Conservation (phyloP, 2,113 vertebrate species). For the Dryoscopus gambensis region DNA sequence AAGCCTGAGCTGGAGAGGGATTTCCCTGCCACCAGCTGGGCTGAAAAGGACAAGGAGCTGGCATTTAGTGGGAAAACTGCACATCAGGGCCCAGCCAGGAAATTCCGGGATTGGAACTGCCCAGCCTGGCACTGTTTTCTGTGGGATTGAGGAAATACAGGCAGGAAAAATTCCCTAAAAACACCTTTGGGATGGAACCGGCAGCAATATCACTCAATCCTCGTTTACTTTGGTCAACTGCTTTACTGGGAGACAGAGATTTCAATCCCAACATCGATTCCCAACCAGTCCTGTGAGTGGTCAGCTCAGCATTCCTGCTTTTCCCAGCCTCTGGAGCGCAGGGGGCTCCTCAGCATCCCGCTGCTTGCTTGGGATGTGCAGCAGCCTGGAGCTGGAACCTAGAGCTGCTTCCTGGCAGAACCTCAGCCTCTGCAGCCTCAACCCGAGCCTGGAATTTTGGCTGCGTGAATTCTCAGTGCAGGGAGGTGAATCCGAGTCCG, state of each 20-base stretch:
- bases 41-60: not conserved
- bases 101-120: not conserved
- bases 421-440: not conserved
- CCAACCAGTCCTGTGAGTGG: not conserved
- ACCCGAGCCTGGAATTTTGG: not conserved
- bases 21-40: not conserved
- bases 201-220: not conserved
- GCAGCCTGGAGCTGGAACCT: not conserved
- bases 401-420: not conserved
- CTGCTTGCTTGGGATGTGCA: rapidly evolving
- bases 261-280: not conserved
- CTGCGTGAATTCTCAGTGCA: not conserved
- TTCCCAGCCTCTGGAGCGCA: not conserved
- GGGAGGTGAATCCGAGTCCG: not conserved
- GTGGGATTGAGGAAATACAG: not conserved
- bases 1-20: not conserved
- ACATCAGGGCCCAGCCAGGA: not conserved
- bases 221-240: not conserved
- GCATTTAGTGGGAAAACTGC: not conserved
- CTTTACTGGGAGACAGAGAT: not conserved
- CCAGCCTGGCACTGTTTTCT: not conserved
- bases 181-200: not conserved
- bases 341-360: not conserved
- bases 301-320: not conserved
- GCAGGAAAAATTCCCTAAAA: not conserved